A percentile compares a stretch with the other conserved stretches of the same genome.
Evolutionary conservation across 1,140 invertebrate species (phyloP).

Genomic region (Papilio dardanus): DNA sequence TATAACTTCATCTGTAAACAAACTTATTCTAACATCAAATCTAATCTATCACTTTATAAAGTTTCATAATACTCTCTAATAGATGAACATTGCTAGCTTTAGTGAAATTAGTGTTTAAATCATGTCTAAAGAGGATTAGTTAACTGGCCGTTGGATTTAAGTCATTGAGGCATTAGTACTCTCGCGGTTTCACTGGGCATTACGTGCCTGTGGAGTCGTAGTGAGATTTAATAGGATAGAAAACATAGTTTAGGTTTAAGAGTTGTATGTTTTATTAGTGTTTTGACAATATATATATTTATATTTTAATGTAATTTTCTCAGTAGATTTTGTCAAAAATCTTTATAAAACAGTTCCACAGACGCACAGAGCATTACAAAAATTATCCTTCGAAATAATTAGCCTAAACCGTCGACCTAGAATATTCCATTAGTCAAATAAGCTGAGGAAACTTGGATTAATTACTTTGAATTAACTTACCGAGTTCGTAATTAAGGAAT

Average conservation of each 20-base stretch:
- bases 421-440: conserved; percentile 18
- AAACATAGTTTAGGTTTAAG: too few relatives aligned
- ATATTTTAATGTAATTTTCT: too few relatives aligned
- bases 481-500: neutral
- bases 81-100: conserved; percentile 10
- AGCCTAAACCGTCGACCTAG: conserved; percentile 16
- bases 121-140: conserved; percentile 20
- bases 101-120: conserved; percentile 10
- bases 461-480: neutral
- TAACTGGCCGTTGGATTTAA: conserved; percentile 12
- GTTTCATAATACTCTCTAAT: neutral
- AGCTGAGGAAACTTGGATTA: neutral
- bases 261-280: too few relatives aligned
- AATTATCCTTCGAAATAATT: neutral
- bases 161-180: neutral
- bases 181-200: neutral
- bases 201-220: neutral
- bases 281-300: too few relatives aligned
- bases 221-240: too few relatives aligned
- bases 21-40: neutral
- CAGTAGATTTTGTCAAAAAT: neutral
- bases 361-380: neutral
- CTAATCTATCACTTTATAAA: neutral
- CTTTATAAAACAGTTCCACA: neutral
- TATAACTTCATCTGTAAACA: too few relatives aligned